phyloP scores from a whole-genome alignment of 2,888 invertebrate genomes.

The Dorcus parallelipipedus region DNA sequence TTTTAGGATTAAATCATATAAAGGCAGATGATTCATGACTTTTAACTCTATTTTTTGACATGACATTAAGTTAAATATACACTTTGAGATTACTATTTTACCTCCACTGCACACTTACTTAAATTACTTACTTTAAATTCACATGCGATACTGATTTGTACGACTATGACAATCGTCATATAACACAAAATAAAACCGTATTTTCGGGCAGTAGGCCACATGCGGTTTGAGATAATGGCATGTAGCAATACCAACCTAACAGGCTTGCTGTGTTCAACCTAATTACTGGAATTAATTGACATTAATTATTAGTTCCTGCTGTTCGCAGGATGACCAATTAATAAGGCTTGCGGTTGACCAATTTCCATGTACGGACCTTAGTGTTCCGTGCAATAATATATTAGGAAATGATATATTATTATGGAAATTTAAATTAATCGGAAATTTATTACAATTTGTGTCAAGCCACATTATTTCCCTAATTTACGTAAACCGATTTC shows the following conservation, averaged over 20 bases:
- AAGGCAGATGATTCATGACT: no score
- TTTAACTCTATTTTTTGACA: no score
- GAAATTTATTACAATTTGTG: no score
- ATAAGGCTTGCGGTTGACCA: conserved; percentile 37
- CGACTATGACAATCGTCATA: no score
- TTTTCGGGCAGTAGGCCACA: conserved; percentile 32
- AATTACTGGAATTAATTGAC: conserved; percentile 48
- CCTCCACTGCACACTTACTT: no score
- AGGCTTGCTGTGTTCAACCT: conserved; percentile 43
- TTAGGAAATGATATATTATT: conserved; percentile 24
- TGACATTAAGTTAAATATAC: no score
- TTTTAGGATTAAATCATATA: not conserved
- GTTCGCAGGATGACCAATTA: conserved; percentile 40
- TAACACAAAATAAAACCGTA: not conserved
- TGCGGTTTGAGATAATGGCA: conserved; percentile 35
- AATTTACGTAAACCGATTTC: no score
- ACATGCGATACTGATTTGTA: no score
- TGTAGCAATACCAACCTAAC: conserved; percentile 38
- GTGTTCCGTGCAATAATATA: conserved; percentile 18
- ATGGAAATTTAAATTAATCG: not conserved
- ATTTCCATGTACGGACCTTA: conserved; percentile 23
- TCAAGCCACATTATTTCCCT: no score
- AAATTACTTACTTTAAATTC: no score
- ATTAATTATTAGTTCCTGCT: conserved; percentile 45
- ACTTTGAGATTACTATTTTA: no score